Percentiles rank a stretch among this genome's conserved stretches.
These are phyloP conservation scores for Petrosia ficiformis DNA, from an alignment of 37 sponge, comb jelly and placozoan genomes.

Conservation along the genomic window DNA sequence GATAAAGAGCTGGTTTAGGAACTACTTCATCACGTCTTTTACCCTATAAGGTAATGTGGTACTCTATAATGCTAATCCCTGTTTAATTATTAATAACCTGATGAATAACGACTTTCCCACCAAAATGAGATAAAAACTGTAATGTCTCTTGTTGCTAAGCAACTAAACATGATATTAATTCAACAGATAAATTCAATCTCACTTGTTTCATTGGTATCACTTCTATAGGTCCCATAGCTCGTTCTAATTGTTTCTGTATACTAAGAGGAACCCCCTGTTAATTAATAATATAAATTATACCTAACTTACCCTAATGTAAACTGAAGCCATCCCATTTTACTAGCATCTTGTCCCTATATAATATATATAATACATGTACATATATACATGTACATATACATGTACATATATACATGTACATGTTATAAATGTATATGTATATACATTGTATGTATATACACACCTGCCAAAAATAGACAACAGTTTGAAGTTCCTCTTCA, in stretches of 20 bases:
- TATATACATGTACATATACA: no score
- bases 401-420: no score
- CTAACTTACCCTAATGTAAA: slow-evolving; percentile 78
- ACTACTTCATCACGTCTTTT: slow-evolving; percentile 25
- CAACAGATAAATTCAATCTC: no score
- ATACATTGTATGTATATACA: neutral
- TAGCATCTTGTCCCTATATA: slow-evolving; percentile 66
- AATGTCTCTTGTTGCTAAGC: slow-evolving; percentile 91
- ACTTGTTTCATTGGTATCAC: slow-evolving; percentile 62
- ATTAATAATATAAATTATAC: neutral
- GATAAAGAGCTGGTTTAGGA: slow-evolving; percentile 65
- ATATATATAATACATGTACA: neutral
- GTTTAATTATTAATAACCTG: slow-evolving; percentile 49
- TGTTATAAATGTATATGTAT: no score
- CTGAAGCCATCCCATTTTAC: slow-evolving; percentile 93
- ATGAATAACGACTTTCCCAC: slow-evolving; percentile 89
- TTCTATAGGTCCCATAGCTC: slow-evolving; percentile 55
- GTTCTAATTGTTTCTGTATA: slow-evolving; percentile 78
- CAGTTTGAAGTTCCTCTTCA: slow-evolving; percentile 69
- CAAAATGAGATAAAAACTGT: slow-evolving; percentile 92
- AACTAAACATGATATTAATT: slow-evolving; percentile 10
- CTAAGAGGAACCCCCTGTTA: slow-evolving; percentile 9
- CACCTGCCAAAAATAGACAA: slow-evolving; percentile 98
- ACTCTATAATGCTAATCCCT: no score
- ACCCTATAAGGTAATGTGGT: slow-evolving; percentile 32